Evolutionary conservation across 1,140 invertebrate species (phyloP), one percentile per base, ranked within the genome.

Genomic region (Agrilus planipennis): DNA sequence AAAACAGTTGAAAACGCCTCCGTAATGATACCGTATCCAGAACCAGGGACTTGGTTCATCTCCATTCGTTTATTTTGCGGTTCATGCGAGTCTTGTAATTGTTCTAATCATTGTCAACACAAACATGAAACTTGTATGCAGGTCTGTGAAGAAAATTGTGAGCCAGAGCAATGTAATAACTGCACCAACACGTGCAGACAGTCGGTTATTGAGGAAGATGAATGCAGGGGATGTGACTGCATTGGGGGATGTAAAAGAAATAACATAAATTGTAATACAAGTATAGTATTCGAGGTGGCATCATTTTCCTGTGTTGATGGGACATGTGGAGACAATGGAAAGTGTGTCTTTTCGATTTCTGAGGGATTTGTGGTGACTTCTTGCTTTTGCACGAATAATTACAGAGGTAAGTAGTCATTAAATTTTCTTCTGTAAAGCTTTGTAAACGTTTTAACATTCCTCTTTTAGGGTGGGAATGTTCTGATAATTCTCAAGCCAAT

Each of bases 381-480:
- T 1, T 89, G 84, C 55, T 62, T 75, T 1, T 88, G 84, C 52
- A 62, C 62, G 25, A 72, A 76, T 36, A 80, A 78, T 18, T 84
- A 80, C 49, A 69, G 75, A 42, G 77, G 72, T 74, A 54, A 63
- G 58, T 52, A n/a, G n/a, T n/a, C n/a, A n/a, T n/a, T n/a, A n/a
- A n/a, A n/a, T n/a, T n/a, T n/a, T n/a, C n/a, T n/a, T n/a, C n/a
- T n/a, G n/a, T n/a, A n/a, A n/a, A n/a, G n/a, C n/a, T n/a, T n/a
- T n/a, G n/a, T n/a, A 67, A 0, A 63, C 59, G 30, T 60, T 61
- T n/a, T n/a, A n/a, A n/a, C n/a, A n/a, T n/a, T n/a, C n/a, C n/a
- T n/a, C n/a, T 70, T 69, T 47, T 57, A 75, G 72, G 89, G 21
- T 91, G 84, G 75, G 84, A 84, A 37, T 94, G 90, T 55, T 79